Conservation (phyloP, 1,140 invertebrate species). For the Temnothorax nylanderi region DNA sequence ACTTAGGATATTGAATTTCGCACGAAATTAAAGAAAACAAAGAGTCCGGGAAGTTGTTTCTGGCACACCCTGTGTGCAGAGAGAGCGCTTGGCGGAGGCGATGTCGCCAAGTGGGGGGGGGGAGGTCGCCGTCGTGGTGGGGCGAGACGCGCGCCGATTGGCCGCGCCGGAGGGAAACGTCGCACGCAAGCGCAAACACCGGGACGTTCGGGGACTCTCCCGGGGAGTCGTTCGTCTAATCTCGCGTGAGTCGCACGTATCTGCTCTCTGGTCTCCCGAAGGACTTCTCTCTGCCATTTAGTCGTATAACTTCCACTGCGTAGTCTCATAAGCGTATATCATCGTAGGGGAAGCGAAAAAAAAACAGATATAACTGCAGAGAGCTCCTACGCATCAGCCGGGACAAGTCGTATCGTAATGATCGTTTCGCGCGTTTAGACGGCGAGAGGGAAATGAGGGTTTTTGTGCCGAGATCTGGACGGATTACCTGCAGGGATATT, state of each 20-base stretch:
- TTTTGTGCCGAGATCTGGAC: constrained; percentile 29
- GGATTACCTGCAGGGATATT: constrained; percentile 50
- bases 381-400: background rate
- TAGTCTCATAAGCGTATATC: constrained; percentile 39
- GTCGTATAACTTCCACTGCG: constrained; percentile 43
- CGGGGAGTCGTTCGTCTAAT: constrained; percentile 83
- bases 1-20: constrained; percentile 73
- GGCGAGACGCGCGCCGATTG: constrained; percentile 57
- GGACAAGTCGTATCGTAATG: constrained; percentile 25
- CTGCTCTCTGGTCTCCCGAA: constrained; percentile 51
- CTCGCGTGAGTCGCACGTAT: constrained; percentile 83
- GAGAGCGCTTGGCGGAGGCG: constrained; percentile 59
- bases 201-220: constrained; percentile 68
- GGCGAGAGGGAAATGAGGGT: constrained; percentile 11
- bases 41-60: constrained; percentile 71
- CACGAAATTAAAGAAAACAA: constrained; percentile 75
- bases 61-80: constrained; percentile 72
- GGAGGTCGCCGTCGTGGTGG: constrained; percentile 41
- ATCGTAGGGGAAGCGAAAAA: background rate
- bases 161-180: constrained; percentile 39
- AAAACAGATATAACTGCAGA: constrained; percentile 23
- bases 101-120: constrained; percentile 60
- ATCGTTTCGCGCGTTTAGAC: constrained; percentile 45
- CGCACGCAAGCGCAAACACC: constrained; percentile 76
- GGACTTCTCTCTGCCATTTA: constrained; percentile 31